Evolutionary conservation across 2,797 vertebrate genomes (phyloP), one percentile per base, ranked within the genome.

Genomic region (Syngnathus rostellatus): DNA sequence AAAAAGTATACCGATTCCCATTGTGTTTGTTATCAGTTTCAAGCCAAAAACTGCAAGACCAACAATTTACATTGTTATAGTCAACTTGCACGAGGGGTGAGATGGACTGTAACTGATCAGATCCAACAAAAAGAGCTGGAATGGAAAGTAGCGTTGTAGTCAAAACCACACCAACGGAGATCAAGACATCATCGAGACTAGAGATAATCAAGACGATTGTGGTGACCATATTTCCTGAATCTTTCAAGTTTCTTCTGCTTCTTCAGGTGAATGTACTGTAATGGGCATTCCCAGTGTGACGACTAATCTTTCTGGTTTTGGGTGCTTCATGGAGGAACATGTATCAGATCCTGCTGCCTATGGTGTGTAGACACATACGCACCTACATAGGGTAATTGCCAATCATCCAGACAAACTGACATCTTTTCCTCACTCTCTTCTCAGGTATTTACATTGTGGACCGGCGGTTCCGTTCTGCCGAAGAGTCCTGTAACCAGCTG

Each of bases 251-350:
- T 9, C 38, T 41, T 46, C 40, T 69, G 12, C 12, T 45, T 68
- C 25, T 45, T 1, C 86, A 99, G 97, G 93, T 60, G 97, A 99
- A 57, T 99, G 97, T 65, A 97, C 95, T 0, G 95, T 99, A 45
- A 96, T 98, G 96, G 97, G 97, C 0, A 98, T 99, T 68, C 97
- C 97, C 76, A 98, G 95, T 1, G 93, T 99, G 68, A 98, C 96
- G 58, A 99, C 96, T 65, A 99, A 99, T 83, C 93, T 99, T 31
- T 99, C 97, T 0, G 97, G 97, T 51, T 98, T 98, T 0, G 97
- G 97, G 73, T 98, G 95, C 79, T 99, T 99, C 85, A 93, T 99
- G 92, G 94, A 96, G 83, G 96, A 98, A 59, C 96, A 99, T 0
- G 91, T 98, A 53, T 92, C 96, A 1, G 95, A 99, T 68, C 95